A percentile compares a stretch with the other conserved stretches of the same genome.
These are phyloP conservation scores for Metopolophium dirhodum DNA, from an alignment of 1,140 invertebrate genomes.

Conservation along the genomic window DNA sequence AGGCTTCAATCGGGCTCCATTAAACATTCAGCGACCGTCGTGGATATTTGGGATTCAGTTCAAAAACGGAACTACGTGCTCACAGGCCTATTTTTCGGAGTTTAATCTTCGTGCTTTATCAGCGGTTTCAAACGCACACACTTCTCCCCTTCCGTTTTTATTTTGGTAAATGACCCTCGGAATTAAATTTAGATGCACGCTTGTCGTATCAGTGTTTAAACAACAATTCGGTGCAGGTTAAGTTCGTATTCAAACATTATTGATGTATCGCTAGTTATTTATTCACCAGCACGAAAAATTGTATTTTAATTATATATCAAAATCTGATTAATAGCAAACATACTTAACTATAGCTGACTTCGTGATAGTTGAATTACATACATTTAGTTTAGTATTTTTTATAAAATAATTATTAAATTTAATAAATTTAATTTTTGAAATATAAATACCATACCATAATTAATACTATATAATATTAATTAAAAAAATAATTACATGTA, in stretches of 20 bases:
- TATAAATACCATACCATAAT: background rate
- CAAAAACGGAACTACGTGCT: slow-evolving; percentile 49
- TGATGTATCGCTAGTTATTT: background rate
- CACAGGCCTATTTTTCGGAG: slow-evolving; percentile 46
- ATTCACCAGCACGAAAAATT: background rate
- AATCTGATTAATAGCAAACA: background rate
- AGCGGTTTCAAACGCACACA: slow-evolving; percentile 45
- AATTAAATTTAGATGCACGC: slow-evolving; percentile 43
- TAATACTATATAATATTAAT: too few relatives aligned
- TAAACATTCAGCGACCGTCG: slow-evolving; percentile 55
- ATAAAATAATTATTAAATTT: too few relatives aligned
- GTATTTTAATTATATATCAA: background rate
- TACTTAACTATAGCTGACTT: background rate
- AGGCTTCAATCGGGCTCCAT: slow-evolving; percentile 51
- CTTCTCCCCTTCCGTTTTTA: slow-evolving; percentile 26
- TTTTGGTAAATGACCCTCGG: slow-evolving; percentile 53
- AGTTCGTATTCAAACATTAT: background rate
- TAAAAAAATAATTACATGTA: background rate
- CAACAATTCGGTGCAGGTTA: background rate
- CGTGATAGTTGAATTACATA: background rate
- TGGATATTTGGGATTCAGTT: slow-evolving; percentile 48
- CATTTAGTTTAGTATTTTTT: too few relatives aligned
- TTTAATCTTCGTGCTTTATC: slow-evolving; percentile 54
- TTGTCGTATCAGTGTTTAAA: slow-evolving; percentile 33
- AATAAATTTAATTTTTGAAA: background rate